phyloP scores from a whole-genome alignment of 2,888 invertebrate species.

The Lasioglossum malachurum region DNA sequence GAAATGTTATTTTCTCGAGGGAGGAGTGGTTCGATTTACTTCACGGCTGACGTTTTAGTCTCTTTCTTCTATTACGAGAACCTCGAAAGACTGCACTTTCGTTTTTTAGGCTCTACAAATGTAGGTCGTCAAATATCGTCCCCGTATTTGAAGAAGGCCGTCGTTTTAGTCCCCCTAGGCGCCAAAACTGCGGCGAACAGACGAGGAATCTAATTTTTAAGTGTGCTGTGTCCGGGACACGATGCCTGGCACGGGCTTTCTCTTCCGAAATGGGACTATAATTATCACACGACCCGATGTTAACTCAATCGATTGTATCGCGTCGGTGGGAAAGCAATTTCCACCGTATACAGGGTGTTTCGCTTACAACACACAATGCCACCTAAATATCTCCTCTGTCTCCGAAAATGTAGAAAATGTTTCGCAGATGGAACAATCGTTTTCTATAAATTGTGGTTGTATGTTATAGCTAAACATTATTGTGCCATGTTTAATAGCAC shows the following conservation, averaged over 20 bases:
- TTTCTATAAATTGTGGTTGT: no score
- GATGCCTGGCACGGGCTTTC: not conserved
- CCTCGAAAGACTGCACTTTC: not conserved
- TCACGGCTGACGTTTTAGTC: not conserved
- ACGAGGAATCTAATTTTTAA: slow-evolving; percentile 18
- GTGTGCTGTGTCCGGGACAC: not conserved
- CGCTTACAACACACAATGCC: no score
- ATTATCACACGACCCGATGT: not conserved
- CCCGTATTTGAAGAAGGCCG: slow-evolving; percentile 8
- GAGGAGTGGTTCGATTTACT: not conserved
- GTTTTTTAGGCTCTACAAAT: slow-evolving; percentile 14
- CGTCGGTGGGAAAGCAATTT: slow-evolving; percentile 2
- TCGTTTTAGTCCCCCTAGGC: not conserved
- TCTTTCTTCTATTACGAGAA: not conserved
- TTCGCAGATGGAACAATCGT: no score
- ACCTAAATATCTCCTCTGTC: no score
- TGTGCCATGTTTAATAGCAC: no score
- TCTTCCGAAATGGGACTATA: not conserved
- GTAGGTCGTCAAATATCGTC: slow-evolving; percentile 10
- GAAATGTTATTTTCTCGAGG: not conserved
- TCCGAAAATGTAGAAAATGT: no score
- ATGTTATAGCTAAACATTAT: no score
- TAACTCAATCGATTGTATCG: not conserved
- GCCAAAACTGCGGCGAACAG: slow-evolving; percentile 19
- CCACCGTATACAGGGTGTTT: not conserved